Evolutionary conservation across 2,888 invertebrate species (phyloP), one percentile per base, ranked within the genome.

Genomic region (Chrysolina oricalcia): DNA sequence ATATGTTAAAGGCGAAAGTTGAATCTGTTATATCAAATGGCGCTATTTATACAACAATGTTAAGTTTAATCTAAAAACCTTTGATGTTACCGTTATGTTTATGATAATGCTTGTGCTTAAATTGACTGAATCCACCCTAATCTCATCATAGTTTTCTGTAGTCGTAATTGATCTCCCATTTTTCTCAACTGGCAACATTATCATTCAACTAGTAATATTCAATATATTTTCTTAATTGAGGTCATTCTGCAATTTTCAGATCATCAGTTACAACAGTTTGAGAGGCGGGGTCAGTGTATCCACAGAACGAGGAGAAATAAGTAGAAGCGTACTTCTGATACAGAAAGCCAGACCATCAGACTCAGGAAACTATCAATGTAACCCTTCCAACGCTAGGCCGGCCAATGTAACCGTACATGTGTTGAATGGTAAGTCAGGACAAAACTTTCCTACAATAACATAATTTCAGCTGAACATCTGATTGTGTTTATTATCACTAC

Each of bases 341-440:
- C 96, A 96, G 90, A 94, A 94, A 88, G 97, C 97, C 71, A 92
- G 93, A 87, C 94, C 96, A 74, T 92, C 95, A 67, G 97, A 97
- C 89, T 96, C 96, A 70, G 97, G 97, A 85, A 95, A 94, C 86
- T 97, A 97, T 90, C 95, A 96, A 89, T 97, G 97, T 90, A 96
- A 96, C 91, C 97, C 97, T 86, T 96, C 97, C 90, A 97, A 97
- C 90, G 96, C 97, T 82, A 95, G 96, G 89, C 92, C 96, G 75
- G 96, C 96, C 90, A 95, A 95, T 89, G 96, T 97, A 84, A 95
- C 94, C 81, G 96, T 97, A 80, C 97, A 97, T 89, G 97, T 97
- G 85, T 93, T 97, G 85, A 97, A 97, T 91, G 97, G 97, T 97
- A 92, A 93, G 93, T 81, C 21, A 1, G 1, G 27, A 66, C 13